These are phyloP conservation scores for Brachypalpus laphriformis DNA, from an alignment of 2,888 invertebrate species.

Conservation along the genomic window DNA sequence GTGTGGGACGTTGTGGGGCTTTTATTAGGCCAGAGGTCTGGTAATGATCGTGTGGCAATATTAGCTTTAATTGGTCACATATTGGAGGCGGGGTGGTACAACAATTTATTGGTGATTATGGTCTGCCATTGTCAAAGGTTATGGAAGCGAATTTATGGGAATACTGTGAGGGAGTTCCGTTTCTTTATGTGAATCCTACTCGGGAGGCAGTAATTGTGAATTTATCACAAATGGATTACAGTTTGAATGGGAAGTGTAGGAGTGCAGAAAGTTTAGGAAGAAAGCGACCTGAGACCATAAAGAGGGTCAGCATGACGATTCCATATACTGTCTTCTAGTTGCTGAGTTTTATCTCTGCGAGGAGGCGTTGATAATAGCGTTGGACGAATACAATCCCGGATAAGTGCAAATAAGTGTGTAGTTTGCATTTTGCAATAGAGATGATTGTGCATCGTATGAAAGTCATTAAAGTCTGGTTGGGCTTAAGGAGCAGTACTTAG, in stretches of 20 bases:
- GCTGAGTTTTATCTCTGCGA: neutral
- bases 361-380: neutral
- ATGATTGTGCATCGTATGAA: too few relatives aligned
- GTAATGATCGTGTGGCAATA: conserved; percentile 61
- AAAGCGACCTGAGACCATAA: too few relatives aligned
- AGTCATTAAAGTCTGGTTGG: too few relatives aligned
- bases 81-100: conserved; percentile 20
- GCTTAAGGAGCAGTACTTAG: too few relatives aligned
- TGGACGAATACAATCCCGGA: too few relatives aligned
- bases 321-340: neutral
- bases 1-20: conserved; percentile 51
- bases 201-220: conserved; percentile 28
- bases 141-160: conserved; percentile 26
- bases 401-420: too few relatives aligned
- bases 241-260: neutral
- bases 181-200: neutral
- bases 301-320: neutral
- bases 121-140: conserved; percentile 67
- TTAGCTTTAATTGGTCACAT: conserved; percentile 60
- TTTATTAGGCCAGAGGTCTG: conserved; percentile 46
- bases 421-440: too few relatives aligned
- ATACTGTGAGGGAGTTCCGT: conserved; percentile 14
- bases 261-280: neutral
- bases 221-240: conserved; percentile 49
- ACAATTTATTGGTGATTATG: conserved; percentile 56